Conservation (phyloP, 2,797 vertebrate species). For the Pseudomugil gertrudae region DNA sequence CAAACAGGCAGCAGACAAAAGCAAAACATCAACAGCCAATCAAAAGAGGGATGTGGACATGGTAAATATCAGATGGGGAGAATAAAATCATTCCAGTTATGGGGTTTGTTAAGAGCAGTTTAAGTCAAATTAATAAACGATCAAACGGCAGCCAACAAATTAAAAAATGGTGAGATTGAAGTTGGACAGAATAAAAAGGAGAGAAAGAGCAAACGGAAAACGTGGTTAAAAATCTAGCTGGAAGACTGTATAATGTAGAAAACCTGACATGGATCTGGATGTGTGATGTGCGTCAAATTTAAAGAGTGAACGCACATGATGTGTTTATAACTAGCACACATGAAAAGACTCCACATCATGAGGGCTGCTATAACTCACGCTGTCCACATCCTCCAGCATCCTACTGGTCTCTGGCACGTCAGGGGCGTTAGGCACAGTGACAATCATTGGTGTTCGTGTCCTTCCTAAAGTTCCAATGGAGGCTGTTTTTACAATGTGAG, state of each 20-base stretch:
- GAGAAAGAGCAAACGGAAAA: conserved; percentile 78
- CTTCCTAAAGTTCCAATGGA: conserved; percentile 94
- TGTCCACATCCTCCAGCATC: conserved; percentile 95
- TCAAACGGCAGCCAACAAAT: conserved; percentile 53
- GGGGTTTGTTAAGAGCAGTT: conserved; percentile 46
- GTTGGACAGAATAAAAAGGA: conserved; percentile 72
- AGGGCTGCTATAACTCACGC: conserved; percentile 85
- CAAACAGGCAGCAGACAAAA: conserved; percentile 1
- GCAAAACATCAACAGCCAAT: conserved; percentile 34
- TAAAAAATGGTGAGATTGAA: conserved; percentile 59
- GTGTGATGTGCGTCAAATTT: conserved; percentile 45
- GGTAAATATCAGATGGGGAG: conserved; percentile 19
- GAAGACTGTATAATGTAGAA: conserved; percentile 54
- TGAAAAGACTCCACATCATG: not conserved
- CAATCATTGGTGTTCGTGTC: conserved; percentile 91
- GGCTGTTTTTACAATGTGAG: conserved; percentile 94
- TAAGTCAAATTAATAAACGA: conserved; percentile 43
- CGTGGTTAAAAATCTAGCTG: conserved; percentile 67
- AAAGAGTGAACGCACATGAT: not conserved
- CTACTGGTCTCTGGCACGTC: conserved; percentile 92
- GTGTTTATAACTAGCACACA: not conserved
- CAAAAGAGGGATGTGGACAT: conserved; percentile 2
- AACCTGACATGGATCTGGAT: conserved; percentile 53
- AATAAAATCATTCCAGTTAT: conserved; percentile 57
- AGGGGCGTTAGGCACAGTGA: conserved; percentile 93